Base-by-base conservation (phyloP, 1,140 invertebrate genomes). In the Drosophila persimilis region DNA sequence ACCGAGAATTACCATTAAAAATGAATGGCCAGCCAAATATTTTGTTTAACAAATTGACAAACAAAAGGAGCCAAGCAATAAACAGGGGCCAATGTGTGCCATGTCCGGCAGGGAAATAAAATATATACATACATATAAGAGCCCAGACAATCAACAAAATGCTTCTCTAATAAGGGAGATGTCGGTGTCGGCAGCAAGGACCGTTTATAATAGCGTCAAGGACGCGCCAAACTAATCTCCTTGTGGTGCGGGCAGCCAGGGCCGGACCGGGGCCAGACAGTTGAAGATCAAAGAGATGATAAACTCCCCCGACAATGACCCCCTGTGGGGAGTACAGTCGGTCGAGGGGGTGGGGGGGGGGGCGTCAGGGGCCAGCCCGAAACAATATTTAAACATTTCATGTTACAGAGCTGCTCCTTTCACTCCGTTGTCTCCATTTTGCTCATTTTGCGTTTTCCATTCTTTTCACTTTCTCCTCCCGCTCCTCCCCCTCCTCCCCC, bases 401-500 rank as follows among this genome's bases (percentile, higher is more conserved):
- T 39, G 35, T 39, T 39, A 11, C 35, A 35, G 35, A 39, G 31
- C 31, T 35, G 31, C 31, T 11, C 31, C 9, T 35, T 35, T 76
- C 1, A 9, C 15, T 20, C 29, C 26, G 58, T 52, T 63, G 67
- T 73, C 60, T 67, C 55, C 59, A 77, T 80, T 81, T 81, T 71
- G 79, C 74, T 77, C 79, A 81, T 59, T 81, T 83, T 78, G 79
- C 64, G 70, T 59, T 78, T 78, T 65, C 41, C 56, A 61, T 72
- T 72, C 44, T 50, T 44, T 35, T 43, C 39, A 17, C 7, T 35
- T 26, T 2, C 35, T 13, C 35, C 35, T 39, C 35, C 31, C 1
- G 6, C 6, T 11, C 9, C 31, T 39, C 35, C 11, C 11, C 9
- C 31, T 9, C 9, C 2, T 35, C 35, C 31, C 3, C 1, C 31